phyloP scores from a whole-genome alignment of 2,888 invertebrate genomes.

The Dolichomitus sp. region DNA sequence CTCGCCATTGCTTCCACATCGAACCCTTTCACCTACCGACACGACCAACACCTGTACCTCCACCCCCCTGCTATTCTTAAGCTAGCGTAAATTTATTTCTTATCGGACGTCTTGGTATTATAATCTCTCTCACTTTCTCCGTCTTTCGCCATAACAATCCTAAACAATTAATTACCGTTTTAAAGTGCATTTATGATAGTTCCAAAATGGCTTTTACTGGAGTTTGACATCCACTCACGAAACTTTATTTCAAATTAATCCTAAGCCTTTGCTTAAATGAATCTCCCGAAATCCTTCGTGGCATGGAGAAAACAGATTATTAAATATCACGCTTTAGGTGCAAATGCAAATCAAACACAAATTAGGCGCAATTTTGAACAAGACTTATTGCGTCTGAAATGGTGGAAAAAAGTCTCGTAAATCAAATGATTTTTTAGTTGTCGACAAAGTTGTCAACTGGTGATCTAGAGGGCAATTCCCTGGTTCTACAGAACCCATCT shows the following conservation, averaged over 20 bases:
- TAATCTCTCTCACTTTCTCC: conserved; percentile 34
- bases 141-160: conserved; percentile 47
- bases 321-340: no score
- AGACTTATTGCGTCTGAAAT: no score
- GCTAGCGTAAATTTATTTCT: conserved; percentile 64
- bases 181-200: conserved; percentile 23
- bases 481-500: no score
- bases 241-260: not conserved
- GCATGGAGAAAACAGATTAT: not conserved
- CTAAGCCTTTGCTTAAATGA: not conserved
- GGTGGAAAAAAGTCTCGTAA: no score
- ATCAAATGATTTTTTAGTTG: no score
- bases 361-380: no score
- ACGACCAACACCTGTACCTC: conserved; percentile 53
- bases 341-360: no score
- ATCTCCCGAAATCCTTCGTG: not conserved
- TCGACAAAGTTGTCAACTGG: no score
- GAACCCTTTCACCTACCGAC: conserved; percentile 45
- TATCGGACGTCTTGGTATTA: conserved; percentile 64
- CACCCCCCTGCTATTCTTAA: conserved; percentile 13
- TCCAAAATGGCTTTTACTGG: not conserved
- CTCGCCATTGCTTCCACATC: conserved; percentile 57
- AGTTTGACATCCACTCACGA: conserved; percentile 42
- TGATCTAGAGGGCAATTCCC: no score
- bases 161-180: conserved; percentile 58